Evolutionary conservation across 2,113 vertebrate genomes (phyloP), one percentile per base, ranked within the genome.

Genomic region (Cyrtonyx montezumae): DNA sequence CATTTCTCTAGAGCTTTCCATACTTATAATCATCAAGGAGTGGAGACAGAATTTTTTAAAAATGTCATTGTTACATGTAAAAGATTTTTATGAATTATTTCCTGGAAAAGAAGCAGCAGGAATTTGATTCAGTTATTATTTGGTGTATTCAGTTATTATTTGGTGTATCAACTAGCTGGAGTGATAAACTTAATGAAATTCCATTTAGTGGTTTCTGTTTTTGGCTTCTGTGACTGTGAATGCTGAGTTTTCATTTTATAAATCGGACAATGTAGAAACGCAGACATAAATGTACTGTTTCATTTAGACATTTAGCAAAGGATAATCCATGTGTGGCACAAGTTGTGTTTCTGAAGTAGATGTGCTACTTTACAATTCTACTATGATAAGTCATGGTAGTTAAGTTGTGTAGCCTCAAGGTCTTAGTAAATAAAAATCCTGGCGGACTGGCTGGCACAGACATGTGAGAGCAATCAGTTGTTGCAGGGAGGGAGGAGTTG

Each of bases 391-490:
- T 90, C 65, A 75, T 22, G 45, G 81, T 73, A 73, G 51, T 70
- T 90, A 56, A 67, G 45, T 79, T 94, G 75, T 85, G 81, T 96
- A 95, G 93, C 97, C 91, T 87, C 75, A 78, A 96, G 93, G 87
- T 84, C 90, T 56, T 66, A 78, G 62, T 87, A 74, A 84, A 76
- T 88, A 59, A 84, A 93, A 95, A 42, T 80, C 80, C 78, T 83
- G 95, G 90, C 82, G 91, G 90, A 79, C 73, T 34, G 71, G 74
- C 81, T 96, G 87, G 94, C 96, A 95, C 70, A 91, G 87, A 95
- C 97, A 97, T 97, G 71, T 97, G 97, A 96, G 91, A 97, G 56
- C 91, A 97, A 97, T 98, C 97, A 68, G 37, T 91, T 94, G 87
- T 93, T 96, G 76, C 70, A 55, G 83, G 88, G 87, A 55, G 83